These are phyloP conservation scores for Phenganax subtilis DNA, from an alignment of 92 coral and sea anemone genomes.

Conservation along the genomic window DNA sequence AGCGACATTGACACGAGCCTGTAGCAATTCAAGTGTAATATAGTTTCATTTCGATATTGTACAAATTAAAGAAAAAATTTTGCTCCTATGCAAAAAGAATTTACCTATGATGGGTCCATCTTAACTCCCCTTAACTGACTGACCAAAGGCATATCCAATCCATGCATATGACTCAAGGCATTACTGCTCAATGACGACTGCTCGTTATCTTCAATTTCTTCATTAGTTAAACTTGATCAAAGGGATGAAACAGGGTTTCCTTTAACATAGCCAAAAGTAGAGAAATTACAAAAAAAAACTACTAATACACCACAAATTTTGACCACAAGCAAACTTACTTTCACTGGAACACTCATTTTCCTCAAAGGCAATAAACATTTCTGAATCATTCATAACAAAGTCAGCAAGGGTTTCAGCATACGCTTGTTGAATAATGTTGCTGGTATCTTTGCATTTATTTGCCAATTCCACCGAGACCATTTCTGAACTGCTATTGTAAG, in stretches of 20 bases:
- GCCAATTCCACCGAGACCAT: no score
- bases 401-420: constrained; percentile 7
- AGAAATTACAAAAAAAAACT: not conserved
- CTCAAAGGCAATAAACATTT: not conserved
- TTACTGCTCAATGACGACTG: constrained; percentile 14
- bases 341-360: not conserved
- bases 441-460: not conserved
- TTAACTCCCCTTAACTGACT: not conserved
- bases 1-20: not conserved
- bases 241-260: constrained; percentile 3
- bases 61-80: no score
- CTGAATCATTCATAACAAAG: not conserved
- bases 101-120: constrained; percentile 3
- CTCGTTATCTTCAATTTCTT: not conserved
- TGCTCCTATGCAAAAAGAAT: not conserved
- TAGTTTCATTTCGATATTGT: not conserved
- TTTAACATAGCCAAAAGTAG: not conserved
- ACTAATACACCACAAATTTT: constrained; percentile 1
- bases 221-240: constrained; percentile 13
- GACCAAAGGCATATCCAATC: not conserved
- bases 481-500: no score
- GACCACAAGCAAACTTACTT: not conserved
- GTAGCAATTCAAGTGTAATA: constrained; percentile 2
- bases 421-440: constrained; percentile 2
- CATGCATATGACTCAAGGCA: constrained; percentile 1